These are phyloP conservation scores for Haliclona indistincta DNA, from an alignment of 37 sponge, comb jelly and placozoan species.

Conservation along the genomic window DNA sequence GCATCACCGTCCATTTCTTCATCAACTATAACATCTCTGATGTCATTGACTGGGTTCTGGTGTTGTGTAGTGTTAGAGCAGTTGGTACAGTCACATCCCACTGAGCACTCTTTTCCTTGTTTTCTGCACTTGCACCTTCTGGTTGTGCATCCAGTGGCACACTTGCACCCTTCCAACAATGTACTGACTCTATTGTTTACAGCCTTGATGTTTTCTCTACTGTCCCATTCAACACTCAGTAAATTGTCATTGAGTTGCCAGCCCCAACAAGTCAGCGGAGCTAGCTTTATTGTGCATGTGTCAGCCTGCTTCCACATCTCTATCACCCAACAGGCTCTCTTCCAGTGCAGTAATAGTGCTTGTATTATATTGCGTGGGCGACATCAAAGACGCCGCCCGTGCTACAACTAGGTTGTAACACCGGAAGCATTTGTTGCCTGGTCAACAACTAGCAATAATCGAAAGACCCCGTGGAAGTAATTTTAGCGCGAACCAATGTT, in stretches of 20 bases:
- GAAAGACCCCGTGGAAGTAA: too few relatives aligned
- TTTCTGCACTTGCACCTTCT: conserved; percentile 12
- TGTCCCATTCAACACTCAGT: conserved; percentile 28
- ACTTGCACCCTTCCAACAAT: conserved; percentile 17
- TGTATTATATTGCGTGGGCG: too few relatives aligned
- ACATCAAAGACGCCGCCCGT: too few relatives aligned
- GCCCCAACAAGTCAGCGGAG: background rate
- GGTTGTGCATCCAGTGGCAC: conserved; percentile 28
- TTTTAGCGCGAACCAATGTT: too few relatives aligned
- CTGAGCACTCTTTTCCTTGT: conserved; percentile 3
- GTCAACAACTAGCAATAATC: too few relatives aligned
- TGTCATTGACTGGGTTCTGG: too few relatives aligned
- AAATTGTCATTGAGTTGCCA: conserved; percentile 8
- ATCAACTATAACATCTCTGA: too few relatives aligned
- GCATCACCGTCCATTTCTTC: too few relatives aligned
- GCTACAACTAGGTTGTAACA: too few relatives aligned
- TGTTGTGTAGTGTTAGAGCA: too few relatives aligned
- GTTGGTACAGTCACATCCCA: conserved; percentile 31
- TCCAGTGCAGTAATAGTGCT: conserved; percentile 36
- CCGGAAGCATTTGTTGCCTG: too few relatives aligned
- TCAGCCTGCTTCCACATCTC: conserved; percentile 28
- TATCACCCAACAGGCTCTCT: conserved; percentile 21
- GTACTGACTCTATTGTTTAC: background rate
- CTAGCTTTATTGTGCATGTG: background rate
- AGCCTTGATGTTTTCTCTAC: background rate